A percentile compares a stretch with the other conserved stretches of the same genome.
Conservation (phyloP, 2,113 vertebrate species). For the Girardinichthys multiradiatus region DNA sequence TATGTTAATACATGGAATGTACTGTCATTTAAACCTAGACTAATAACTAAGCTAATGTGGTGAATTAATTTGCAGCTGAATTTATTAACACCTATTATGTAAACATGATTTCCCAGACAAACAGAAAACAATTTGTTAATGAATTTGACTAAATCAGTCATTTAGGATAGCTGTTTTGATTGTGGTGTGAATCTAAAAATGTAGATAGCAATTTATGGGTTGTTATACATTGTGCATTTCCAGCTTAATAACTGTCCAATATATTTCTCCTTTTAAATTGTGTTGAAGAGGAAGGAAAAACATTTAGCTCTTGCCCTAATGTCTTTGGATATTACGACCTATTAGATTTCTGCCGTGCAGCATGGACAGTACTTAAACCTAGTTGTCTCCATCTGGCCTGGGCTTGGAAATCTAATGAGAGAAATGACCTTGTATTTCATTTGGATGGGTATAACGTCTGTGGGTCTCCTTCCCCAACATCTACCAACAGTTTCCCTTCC, state of each 20-base stretch:
- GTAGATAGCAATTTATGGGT: constrained; percentile 14
- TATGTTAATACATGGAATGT: constrained; percentile 36
- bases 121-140: constrained; percentile 9
- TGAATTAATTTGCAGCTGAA: constrained; percentile 37
- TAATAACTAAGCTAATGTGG: constrained; percentile 33
- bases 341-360: constrained; percentile 64
- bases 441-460: constrained; percentile 39
- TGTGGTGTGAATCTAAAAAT: constrained; percentile 24
- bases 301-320: constrained; percentile 49
- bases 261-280: constrained; percentile 40
- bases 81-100: constrained; percentile 35
- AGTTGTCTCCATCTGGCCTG: constrained; percentile 45
- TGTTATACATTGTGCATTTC: constrained; percentile 32
- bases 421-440: constrained; percentile 68
- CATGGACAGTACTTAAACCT: constrained; percentile 44
- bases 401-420: constrained; percentile 59
- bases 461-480: constrained; percentile 10
- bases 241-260: constrained; percentile 29
- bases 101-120: constrained; percentile 24
- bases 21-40: constrained; percentile 42
- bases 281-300: constrained; percentile 55
- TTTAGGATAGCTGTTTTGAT: constrained; percentile 29
- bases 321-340: constrained; percentile 59
- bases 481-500: neutral
- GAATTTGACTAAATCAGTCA: neutral